Evolutionary conservation across 2,113 vertebrate genomes (phyloP).

Genomic region (Toxostoma redivivum): DNA sequence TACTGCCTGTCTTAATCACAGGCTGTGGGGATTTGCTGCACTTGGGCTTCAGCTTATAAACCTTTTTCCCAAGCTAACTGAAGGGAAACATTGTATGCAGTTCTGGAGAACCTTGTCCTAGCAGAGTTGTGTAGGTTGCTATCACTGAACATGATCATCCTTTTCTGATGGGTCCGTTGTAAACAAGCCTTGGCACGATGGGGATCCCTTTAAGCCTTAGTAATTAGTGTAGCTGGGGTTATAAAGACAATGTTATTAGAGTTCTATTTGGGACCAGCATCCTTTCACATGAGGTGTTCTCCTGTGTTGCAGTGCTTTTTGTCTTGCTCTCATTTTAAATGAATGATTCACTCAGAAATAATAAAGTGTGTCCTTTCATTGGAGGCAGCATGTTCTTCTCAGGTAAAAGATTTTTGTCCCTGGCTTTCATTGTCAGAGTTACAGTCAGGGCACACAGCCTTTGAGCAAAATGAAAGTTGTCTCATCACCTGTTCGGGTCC

Average conservation of each 20-base stretch:
- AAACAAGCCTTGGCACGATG: not conserved
- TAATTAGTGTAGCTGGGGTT: not conserved
- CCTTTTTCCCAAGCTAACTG: not conserved
- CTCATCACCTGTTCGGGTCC: not conserved
- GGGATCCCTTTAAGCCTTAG: not conserved
- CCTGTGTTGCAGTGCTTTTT: not conserved
- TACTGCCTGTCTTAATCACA: not conserved
- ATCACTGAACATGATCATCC: not conserved
- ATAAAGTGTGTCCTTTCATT: not conserved
- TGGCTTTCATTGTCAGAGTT: not conserved
- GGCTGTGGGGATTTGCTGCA: not conserved
- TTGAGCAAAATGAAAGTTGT: not conserved
- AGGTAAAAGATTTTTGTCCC: not conserved
- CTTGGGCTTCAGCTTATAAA: not conserved
- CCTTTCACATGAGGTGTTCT: not conserved
- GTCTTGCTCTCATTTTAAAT: not conserved
- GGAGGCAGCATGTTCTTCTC: not conserved
- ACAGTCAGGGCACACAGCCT: not conserved
- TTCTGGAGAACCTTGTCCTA: not conserved
- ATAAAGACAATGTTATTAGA: not conserved
- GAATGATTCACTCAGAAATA: not conserved
- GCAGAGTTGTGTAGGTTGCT: not conserved
- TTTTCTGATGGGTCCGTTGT: not conserved
- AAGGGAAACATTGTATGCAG: not conserved
- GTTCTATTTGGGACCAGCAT: not conserved